Evolutionary conservation across 2,113 vertebrate species (phyloP).

Genomic region (Ptilonorhynchus violaceus): DNA sequence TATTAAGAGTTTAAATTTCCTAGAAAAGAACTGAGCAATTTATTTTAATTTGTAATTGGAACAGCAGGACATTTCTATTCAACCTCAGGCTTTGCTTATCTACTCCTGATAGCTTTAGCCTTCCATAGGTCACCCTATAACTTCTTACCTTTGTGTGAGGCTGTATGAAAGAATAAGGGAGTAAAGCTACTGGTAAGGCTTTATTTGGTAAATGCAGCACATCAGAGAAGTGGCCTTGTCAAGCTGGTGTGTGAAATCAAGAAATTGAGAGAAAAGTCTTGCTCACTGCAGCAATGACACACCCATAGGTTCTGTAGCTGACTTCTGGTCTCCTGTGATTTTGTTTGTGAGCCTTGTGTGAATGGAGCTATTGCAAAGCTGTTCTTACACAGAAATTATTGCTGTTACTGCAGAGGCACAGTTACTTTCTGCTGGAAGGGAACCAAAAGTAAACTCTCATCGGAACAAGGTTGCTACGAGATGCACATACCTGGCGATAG

Average conservation of each 20-base stretch:
- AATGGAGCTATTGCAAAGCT: neutral
- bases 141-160: neutral
- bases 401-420: neutral
- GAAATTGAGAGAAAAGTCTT: neutral
- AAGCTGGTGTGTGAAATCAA: neutral
- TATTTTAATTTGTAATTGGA: constrained; percentile 11
- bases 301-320: constrained; percentile 19
- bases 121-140: neutral
- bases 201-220: neutral
- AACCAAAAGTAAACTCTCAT: neutral
- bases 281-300: neutral
- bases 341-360: neutral
- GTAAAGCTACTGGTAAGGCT: neutral
- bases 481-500: neutral
- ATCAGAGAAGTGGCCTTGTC: neutral
- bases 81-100: neutral
- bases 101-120: neutral
- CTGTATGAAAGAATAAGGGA: neutral
- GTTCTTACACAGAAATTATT: neutral
- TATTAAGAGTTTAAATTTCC: constrained; percentile 36
- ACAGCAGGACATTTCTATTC: neutral
- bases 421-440: neutral
- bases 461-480: rapidly evolving
- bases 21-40: neutral
- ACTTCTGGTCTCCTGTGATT: neutral